phyloP scores from a whole-genome alignment of 2,113 vertebrate genomes.

The Irena cyanogastra region DNA sequence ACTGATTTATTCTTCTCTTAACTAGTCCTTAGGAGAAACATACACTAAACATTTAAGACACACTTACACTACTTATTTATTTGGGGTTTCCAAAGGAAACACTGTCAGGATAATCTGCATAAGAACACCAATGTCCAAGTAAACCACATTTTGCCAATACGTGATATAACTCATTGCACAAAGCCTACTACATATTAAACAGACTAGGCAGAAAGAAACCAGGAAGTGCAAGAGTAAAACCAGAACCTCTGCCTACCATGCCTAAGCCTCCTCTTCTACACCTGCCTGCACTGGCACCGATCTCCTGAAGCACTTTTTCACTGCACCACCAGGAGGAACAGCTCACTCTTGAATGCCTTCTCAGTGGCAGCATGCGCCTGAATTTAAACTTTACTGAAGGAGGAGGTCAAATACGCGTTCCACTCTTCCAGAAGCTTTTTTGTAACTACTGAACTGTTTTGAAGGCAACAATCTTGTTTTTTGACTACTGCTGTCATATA shows the following conservation, averaged over 20 bases:
- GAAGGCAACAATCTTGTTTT: not conserved
- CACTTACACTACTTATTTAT: not conserved
- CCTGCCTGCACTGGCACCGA: rapidly evolving
- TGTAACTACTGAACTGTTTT: not conserved
- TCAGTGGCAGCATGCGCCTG: not conserved
- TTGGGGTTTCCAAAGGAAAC: not conserved
- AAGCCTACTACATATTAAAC: not conserved
- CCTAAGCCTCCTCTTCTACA: not conserved
- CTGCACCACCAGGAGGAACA: not conserved
- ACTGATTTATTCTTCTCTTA: not conserved
- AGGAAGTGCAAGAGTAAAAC: not conserved
- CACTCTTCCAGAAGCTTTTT: not conserved
- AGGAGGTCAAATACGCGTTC: not conserved
- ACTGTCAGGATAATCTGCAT: not conserved
- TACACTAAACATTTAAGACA: not conserved
- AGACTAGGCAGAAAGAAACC: not conserved
- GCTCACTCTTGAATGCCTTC: not conserved
- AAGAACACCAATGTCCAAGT: not conserved
- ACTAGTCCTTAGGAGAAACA: not conserved
- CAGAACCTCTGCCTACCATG: not conserved
- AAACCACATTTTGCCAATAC: not conserved
- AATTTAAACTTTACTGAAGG: not conserved
- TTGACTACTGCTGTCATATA: not conserved
- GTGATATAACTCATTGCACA: not conserved
- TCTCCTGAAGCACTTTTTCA: not conserved